Evolutionary conservation across 2,888 invertebrate genomes (phyloP), one percentile per base, ranked within the genome.

Genomic region (Seira musarum): DNA sequence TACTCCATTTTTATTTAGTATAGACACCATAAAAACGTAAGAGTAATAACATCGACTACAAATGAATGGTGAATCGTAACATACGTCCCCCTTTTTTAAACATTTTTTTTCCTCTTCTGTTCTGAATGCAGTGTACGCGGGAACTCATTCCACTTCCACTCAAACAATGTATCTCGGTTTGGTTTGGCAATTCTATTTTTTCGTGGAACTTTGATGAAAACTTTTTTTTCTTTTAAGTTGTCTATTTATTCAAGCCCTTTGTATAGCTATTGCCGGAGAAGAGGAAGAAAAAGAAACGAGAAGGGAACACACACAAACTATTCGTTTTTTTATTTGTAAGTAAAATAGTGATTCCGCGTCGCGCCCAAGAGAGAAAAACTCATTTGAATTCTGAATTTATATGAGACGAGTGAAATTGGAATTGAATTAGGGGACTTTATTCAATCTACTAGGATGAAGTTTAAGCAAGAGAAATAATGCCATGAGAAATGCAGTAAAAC

Each of bases 321-420:
- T n/a, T n/a, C n/a, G n/a, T n/a, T n/a, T n/a, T n/a, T n/a, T n/a
- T n/a, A n/a, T n/a, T n/a, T n/a, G n/a, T n/a, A n/a, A n/a, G n/a
- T n/a, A n/a, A n/a, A n/a, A n/a, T n/a, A n/a, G n/a, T n/a, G n/a
- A n/a, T n/a, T n/a, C n/a, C n/a, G n/a, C n/a, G n/a, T n/a, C n/a
- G n/a, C n/a, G n/a, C n/a, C n/a, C n/a, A n/a, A 40, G 40, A 40
- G 40, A 57, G 17, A n/a, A n/a, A 10, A 57, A 17, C 57, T 57
- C 57, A 57, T 57, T 57, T 57, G 57, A 57, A 57, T 57, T 57
- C 17, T 57, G 57, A 57, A 57, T 57, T 57, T 57, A 57, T 57
- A 57, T 57, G 57, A 57, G 57, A 8, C 6, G 57, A 40, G 40
- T 13, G 17, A 57, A 57, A 57, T 57, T 57, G 57, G 57, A 57